Evolutionary conservation across 2,113 vertebrate species (phyloP).

Genomic region (Corythoichthys haematopterus): DNA sequence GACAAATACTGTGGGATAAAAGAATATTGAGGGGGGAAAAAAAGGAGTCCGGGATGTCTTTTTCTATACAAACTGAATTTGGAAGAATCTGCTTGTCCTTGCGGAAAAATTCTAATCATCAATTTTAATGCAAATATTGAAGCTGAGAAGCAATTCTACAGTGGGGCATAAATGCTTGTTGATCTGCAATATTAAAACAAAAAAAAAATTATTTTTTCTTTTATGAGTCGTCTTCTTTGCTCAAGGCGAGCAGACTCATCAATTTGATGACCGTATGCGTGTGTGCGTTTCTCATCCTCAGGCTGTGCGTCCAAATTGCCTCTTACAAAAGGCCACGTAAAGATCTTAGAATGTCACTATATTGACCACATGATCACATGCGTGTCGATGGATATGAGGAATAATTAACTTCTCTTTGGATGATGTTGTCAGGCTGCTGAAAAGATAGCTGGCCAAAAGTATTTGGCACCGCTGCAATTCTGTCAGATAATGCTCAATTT

Average conservation of each 20-base stretch:
- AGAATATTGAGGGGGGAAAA: neutral
- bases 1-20: constrained; percentile 3
- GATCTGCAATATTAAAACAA: constrained; percentile 23
- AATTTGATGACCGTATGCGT: constrained; percentile 1
- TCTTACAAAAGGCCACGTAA: neutral
- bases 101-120: constrained; percentile 20
- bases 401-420: neutral
- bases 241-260: neutral
- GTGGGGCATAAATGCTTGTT: constrained; percentile 15
- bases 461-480: no score
- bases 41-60: neutral
- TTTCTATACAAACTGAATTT: constrained; percentile 8
- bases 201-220: constrained; percentile 14
- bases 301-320: neutral
- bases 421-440: constrained; percentile 11
- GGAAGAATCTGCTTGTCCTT: neutral
- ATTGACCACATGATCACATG: neutral
- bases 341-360: neutral
- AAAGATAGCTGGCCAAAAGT: neutral
- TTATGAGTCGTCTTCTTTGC: constrained; percentile 11
- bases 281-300: neutral
- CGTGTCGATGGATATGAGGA: neutral
- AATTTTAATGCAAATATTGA: constrained; percentile 17
- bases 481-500: no score
- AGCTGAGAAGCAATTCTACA: constrained; percentile 7